phyloP scores from a whole-genome alignment of 2,888 invertebrate genomes.

The Hydrotaea cyrtoneurina region DNA sequence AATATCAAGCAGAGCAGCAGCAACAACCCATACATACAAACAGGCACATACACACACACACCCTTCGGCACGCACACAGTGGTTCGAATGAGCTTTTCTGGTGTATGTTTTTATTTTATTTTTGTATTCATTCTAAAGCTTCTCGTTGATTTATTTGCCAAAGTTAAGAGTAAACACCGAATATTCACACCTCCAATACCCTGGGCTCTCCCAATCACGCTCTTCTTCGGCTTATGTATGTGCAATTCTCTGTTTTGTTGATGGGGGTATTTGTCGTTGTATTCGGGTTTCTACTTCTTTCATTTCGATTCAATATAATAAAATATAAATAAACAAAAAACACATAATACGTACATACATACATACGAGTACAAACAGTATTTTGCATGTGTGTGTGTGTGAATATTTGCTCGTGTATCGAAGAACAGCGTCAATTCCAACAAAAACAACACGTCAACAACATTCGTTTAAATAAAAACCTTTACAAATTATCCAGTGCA shows the following conservation, averaged over 20 bases:
- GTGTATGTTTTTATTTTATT: constrained; percentile 7
- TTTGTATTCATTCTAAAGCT: constrained; percentile 26
- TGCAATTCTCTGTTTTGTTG: constrained; percentile 8
- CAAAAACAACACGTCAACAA: constrained; percentile 7
- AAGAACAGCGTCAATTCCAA: neutral
- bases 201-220: neutral
- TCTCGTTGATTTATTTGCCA: constrained; percentile 17
- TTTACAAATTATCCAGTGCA: constrained; percentile 3
- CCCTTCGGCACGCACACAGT: no score
- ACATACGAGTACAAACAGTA: no score
- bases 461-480: constrained; percentile 2
- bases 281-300: neutral
- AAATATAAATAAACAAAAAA: constrained; percentile 25
- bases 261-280: neutral
- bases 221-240: neutral
- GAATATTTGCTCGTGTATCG: neutral
- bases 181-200: neutral
- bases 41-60: neutral
- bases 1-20: constrained; percentile 14
- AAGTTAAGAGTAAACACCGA: neutral
- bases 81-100: constrained; percentile 21
- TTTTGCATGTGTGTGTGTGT: neutral
- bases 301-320: constrained; percentile 6
- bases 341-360: neutral
- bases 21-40: neutral